Evolutionary conservation across 2,797 vertebrate species (phyloP), one percentile per base, ranked within the genome.

Genomic region (Somateria mollissima): DNA sequence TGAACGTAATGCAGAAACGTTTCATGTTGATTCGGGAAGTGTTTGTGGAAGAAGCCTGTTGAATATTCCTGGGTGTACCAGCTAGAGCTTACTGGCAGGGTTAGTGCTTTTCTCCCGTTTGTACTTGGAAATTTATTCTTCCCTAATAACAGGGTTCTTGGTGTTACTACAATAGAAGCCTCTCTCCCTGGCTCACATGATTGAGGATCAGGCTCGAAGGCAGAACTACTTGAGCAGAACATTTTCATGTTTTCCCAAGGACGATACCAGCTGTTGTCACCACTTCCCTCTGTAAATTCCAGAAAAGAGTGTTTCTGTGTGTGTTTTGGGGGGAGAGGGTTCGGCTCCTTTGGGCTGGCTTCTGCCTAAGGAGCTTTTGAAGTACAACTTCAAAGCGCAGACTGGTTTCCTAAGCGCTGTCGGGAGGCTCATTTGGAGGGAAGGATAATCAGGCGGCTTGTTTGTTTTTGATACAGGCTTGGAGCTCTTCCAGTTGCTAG

Each of bases 371-470:
- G 1, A 30, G 81, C 85, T 92, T 95, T 88, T 96, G 92, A 96
- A 94, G 83, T 76, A 58, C 56, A 76, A 49, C 91, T 93, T 97
- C 94, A 96, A 96, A 95, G 93, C 18, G 0, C 39, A n/a, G 84
- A 58, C 85, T 85, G 61, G 79, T 84, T 95, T 85, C 85, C 91
- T 86, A 39, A 75, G 30, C 5, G 1, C 92, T 81, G 81, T 79
- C 16, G 64, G 79, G 82, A 89, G 71, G 86, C 92, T 88, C 2
- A 0, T 74, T 91, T 0, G 2, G 82, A 78, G 76, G 79, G 84
- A 84, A 71, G 84, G 61, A 77, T 89, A 65, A 83, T 89, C 45
- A 39, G 73, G 89, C 1, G 1, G 66, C 80, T 91, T 84, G 66
- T 94, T 91, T 88, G 88, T 5, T 86, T 91, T 66, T 84, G 85